Percentiles rank a stretch among this genome's conserved stretches.
Conservation (phyloP, 2,888 invertebrate species). For the Galeruca laticollis region DNA sequence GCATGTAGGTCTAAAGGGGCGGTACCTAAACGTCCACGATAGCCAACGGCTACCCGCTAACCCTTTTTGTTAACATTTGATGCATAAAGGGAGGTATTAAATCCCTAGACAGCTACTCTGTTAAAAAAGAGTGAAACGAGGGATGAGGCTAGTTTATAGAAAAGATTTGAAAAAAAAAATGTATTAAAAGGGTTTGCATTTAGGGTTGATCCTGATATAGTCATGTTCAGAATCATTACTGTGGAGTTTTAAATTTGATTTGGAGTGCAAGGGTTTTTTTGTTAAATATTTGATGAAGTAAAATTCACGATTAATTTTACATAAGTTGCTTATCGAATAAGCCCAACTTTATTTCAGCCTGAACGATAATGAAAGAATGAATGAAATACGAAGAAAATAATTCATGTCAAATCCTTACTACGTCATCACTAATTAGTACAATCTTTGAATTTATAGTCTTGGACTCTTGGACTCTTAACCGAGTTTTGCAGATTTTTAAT, state of each 20-base stretch:
- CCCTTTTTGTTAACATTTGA: constrained; percentile 24
- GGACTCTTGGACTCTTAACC: no score
- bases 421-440: no score
- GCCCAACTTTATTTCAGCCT: no score
- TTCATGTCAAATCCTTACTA: no score
- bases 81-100: background rate
- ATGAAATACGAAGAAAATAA: background rate
- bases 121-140: background rate
- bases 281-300: background rate
- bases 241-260: background rate
- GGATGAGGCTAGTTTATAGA: constrained; percentile 17
- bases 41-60: constrained; percentile 44
- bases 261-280: background rate
- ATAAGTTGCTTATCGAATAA: background rate
- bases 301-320: background rate
- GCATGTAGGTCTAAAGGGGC: constrained; percentile 21
- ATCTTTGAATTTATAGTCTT: no score
- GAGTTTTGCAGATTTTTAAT: no score
- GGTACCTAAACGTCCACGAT: constrained; percentile 25
- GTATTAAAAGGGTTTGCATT: background rate
- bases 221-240: constrained; percentile 1
- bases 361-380: no score
- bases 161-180: constrained; percentile 10
- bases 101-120: constrained; percentile 16
- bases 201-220: background rate